These are phyloP conservation scores for Malurus leucopterus DNA, from an alignment of 2,797 vertebrate species.

Conservation along the genomic window DNA sequence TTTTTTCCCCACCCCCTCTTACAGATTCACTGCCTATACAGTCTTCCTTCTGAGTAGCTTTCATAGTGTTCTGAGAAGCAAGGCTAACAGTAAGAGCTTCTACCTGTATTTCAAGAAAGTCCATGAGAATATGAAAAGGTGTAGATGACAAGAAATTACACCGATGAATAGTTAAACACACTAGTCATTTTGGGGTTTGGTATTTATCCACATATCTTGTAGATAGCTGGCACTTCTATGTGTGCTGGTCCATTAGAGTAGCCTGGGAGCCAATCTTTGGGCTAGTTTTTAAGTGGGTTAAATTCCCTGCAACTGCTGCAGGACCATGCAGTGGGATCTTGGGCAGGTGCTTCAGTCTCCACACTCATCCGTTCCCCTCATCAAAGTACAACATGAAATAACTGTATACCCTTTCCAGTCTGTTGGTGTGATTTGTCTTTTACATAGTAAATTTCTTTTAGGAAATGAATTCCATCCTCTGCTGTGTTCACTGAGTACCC, in stretches of 20 bases:
- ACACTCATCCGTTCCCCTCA: background rate
- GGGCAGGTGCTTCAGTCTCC: background rate
- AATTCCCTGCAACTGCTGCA: background rate
- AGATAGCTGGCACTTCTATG: background rate
- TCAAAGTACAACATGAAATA: background rate
- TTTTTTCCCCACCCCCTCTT: background rate
- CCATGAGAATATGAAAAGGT: background rate
- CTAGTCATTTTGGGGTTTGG: background rate
- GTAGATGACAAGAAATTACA: background rate
- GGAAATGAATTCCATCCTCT: background rate
- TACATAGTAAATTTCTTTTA: background rate
- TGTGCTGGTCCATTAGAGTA: background rate
- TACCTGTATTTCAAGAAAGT: background rate
- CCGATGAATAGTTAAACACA: background rate
- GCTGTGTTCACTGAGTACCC: rapidly evolving
- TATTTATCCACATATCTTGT: background rate
- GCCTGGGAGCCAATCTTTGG: background rate
- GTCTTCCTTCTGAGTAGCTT: background rate
- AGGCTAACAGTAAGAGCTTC: background rate
- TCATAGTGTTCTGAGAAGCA: background rate
- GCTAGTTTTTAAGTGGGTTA: background rate
- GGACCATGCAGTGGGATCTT: background rate
- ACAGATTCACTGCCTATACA: background rate
- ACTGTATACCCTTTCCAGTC: rapidly evolving
- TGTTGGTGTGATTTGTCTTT: background rate